Evolutionary conservation across 2,797 vertebrate genomes (phyloP), one percentile per base, ranked within the genome.

Genomic region (Schizopygopsis malacanthus): DNA sequence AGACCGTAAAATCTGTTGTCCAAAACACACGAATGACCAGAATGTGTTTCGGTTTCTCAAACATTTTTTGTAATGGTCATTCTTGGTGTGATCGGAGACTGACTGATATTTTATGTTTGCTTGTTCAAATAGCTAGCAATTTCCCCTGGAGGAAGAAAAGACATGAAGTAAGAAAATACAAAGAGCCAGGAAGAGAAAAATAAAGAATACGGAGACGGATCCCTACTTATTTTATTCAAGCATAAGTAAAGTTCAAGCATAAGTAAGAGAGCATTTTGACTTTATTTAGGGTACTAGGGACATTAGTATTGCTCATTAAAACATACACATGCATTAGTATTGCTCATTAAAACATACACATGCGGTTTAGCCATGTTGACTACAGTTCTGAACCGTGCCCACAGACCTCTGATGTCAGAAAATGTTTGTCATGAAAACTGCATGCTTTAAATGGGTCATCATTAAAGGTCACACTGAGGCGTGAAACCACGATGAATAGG

Each of bases 301-400:
- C 25, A 28, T 28, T 28, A 28, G 25, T 28, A 28, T 28, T 28
- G 25, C 1, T 28, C 25, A 28, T 28, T 28, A 28, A n/a, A n/a
- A n/a, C n/a, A n/a, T 28, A 28, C 25, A 28, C 1, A 28, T 28
- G 25, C 25, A 28, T 28, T 28, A 59, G 3, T 22, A 16, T 59
- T 59, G 73, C 73, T 77, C 50, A 77, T 56, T 77, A 77, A 56
- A 77, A 56, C 47, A 76, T 47, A 54, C 20, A 25, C 4, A 41
- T 6, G 4, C 8, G 37, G 16, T 76, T 39, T 22, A 56, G 11
- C 33, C 50, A 52, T 20, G n/a, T 61, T 12, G 12, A 9, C 25
- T 63, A 25, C 25, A 2, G 33, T n/a, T 22, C 37, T 15, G 11
- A 56, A 25, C 33, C 39, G 33, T 54, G 10, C 28, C 18, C 20